Evolutionary conservation across 35 echinoderm and acorn worm species (phyloP), one percentile per base, ranked within the genome.

Genomic region (Ptychodera flava): DNA sequence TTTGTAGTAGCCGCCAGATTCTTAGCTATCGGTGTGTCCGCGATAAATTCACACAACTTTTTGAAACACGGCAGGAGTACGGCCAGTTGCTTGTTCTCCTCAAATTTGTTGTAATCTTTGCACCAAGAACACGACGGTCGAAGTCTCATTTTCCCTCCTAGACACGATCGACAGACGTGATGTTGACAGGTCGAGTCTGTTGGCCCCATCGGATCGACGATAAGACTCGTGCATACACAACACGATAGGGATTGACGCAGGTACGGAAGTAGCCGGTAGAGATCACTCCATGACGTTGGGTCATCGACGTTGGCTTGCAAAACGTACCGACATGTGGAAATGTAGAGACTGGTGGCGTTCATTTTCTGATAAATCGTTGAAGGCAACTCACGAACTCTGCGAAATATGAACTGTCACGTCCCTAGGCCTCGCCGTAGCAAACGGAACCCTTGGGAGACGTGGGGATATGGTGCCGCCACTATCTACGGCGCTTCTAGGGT

Each of bases 71-170:
- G 91, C 14, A 99, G 85, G 29, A 99, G 79, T 84, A 99, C 94
- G 80, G 83, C 87, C 38, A 99, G 81, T 75, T 99, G 93, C 88
- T 92, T 92, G 28, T 90, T 91, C 83, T 99, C 96, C 0, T 53
- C 79, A 84, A 94, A 99, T 86, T 93, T 37, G 10, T 75, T 87
- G 34, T 99, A 99, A 80, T 99, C 93, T 81, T 94, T 99, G 78
- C 96, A 99, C 96, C 96, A 99, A 76, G 92, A 92, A 79, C 96
- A 99, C 0, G 96, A 90, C 52, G 96, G 96, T 78, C 92, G 92
- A 31, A 99, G 88, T 1, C 94, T 80, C 93, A 94, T 99, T 92
- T 99, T 99, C 0, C 96, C 93, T 15, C 96, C 96, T 0, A 99
- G 36, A 86, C 96, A 99, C 38, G 78, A 36, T 78, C 85, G 78